A percentile compares a stretch with the other conserved stretches of the same genome.
Conservation (phyloP, 2,113 vertebrate species). For the Carassius auratus region DNA sequence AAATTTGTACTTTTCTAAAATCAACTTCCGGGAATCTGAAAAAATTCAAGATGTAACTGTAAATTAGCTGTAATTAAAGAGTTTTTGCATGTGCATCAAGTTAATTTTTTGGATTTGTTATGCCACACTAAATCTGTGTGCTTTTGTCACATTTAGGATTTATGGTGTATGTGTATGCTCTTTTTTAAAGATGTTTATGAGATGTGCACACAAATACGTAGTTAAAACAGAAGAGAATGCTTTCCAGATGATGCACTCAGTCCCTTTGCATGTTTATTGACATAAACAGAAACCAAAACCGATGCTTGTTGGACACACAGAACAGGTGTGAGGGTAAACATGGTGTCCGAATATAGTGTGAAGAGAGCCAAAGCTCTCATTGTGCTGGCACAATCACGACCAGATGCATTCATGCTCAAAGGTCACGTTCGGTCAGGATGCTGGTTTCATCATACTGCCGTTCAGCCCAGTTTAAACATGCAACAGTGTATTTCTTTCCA, state of each 20-base stretch:
- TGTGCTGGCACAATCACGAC: constrained; percentile 21
- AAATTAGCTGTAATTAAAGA: background rate
- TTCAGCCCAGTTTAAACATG: constrained; percentile 19
- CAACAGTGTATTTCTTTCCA: background rate
- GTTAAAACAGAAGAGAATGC: background rate
- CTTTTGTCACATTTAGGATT: background rate
- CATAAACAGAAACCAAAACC: background rate
- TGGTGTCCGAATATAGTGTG: background rate
- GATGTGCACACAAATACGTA: background rate
- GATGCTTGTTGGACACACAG: constrained; percentile 2
- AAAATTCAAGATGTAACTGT: background rate
- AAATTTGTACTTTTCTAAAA: no score
- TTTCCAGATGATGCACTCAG: background rate
- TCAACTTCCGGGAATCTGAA: background rate
- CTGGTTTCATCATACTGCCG: background rate
- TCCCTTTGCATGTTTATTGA: background rate
- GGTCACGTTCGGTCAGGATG: constrained; percentile 26
- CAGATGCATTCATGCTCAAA: constrained; percentile 31
- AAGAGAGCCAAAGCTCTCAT: background rate
- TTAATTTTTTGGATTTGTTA: background rate
- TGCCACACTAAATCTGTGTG: background rate
- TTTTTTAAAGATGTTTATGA: background rate
- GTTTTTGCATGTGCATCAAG: background rate
- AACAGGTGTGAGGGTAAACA: constrained; percentile 14
- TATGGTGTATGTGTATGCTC: background rate